Evolutionary conservation across 2,888 invertebrate species (phyloP), one percentile per base, ranked within the genome.

Genomic region (Busseola fusca): DNA sequence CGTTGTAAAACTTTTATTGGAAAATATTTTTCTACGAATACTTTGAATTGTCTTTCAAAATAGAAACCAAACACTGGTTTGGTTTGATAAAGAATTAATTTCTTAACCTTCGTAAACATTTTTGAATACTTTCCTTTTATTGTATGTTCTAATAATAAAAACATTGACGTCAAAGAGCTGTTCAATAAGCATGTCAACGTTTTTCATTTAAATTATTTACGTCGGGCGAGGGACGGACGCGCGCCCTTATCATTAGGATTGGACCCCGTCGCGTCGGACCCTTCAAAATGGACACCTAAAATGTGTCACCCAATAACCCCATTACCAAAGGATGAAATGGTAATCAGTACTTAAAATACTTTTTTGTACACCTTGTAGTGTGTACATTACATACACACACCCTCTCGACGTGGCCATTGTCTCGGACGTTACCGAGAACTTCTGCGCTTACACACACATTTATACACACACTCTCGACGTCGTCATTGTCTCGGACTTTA

Each of bases 201-300:
- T 67, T 68, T 69, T 42, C 58, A 63, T 74, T 58, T 74, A 37
- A 69, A 69, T 69, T 66, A 80, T 78, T 59, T 56, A 63, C 48
- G 34, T 48, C 54, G 10, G 18, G 21, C 18, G 54, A 50, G 48
- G 42, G 74, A 16, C 42, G 58, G 40, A 30, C 42, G 64, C 40
- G 18, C n/a, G 25, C 30, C 60, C 37, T 74, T n/a, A 54, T 80
- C 48, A 59, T 54, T 54, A 50, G 50, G 59, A 50, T 40, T 48
- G n/a, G 60, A 42, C 21, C 60, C 27, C 45, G 6, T 42, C 30
- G 21, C 37, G 42, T 37, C 75, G 34, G 27, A 63, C 57, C 57
- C 34, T 52, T 62, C 57, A 9, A 27, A 34, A 25, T 58, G 21
- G 16, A 69, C n/a, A 50, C 45, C 25, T 52, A 25, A 79, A 73